Base-by-base conservation (phyloP, 2,888 invertebrate genomes). In the Eurois occulta region DNA sequence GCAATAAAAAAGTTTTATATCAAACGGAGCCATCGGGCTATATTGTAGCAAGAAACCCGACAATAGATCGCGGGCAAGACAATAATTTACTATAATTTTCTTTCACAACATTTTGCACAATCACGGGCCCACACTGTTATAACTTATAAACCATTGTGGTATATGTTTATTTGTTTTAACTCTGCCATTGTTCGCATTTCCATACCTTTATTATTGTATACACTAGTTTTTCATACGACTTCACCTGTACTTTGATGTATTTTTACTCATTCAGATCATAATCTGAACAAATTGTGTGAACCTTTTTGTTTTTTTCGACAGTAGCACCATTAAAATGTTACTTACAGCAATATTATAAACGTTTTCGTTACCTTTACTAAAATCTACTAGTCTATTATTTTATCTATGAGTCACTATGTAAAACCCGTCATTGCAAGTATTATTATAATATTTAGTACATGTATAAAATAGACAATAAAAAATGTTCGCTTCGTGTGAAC, bases 41-140 rank as follows among this genome's bases (percentile, higher is more conserved):
- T 88, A 86, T 81, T 82, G 72, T 67, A 48, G 77, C 77, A 88
- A 89, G 89, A 87, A 88, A 87, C 85, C 32, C 82, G 78, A 92
- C 92, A 92, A 92, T 92, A 87, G 87, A 86, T 89, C 80, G 86
- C 70, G 79, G 75, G 85, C 90, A 91, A 93, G 91, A 93, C 91
- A 93, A 92, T 94, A 94, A 94, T 94, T 94, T 91, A 90, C 89
- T 91, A 91, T 93, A 92, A 94, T 94, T 95, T 94, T 93, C 94
- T 94, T 94, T 94, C 93, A 92, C 92, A 91, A 89, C 91, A 90
- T 91, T 91, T 91, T 91, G 91, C 92, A 88, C 91, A 93, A 93
- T 92, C 91, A 92, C 78, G 69, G 76, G 16, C 71, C 84, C 73
- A 83, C 82, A 86, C 82, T 81, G 83, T 84, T 88, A 82, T 81